Evolutionary conservation across 1,140 invertebrate genomes (phyloP), one percentile per base, ranked within the genome.

Genomic region (Ceratosolen solmsi): DNA sequence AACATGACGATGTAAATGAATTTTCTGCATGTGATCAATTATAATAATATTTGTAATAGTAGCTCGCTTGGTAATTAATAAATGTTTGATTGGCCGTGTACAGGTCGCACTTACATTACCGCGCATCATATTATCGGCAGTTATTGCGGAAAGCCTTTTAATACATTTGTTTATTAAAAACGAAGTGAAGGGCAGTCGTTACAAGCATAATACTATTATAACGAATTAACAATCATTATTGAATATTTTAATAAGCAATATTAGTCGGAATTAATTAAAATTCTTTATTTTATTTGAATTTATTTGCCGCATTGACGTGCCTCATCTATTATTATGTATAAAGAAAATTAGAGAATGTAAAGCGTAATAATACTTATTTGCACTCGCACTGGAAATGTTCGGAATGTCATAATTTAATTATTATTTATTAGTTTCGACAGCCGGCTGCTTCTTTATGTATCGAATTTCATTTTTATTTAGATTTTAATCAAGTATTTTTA

Each of bases 191-290:
- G 3, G 27, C 11, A 36, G 60, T 33, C 13, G 17, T n/a, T n/a
- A n/a, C n/a, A n/a, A 63, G 2, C 9, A 13, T 4, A 2, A 33
- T 15, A 68, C 20, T 38, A 68, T 68, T 68, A 38, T 68, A 36
- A 38, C 0, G 33, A 36, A 11, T 38, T 2, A 22, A 20, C 38
- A 68, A 68, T 68, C 38, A 68, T 2, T 38, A 17, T 68, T 38
- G 15, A 5, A 63, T 36, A 30, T 4, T 63, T 63, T 63, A 8
- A 33, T 17, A 63, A n/a, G 63, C 9, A 38, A 38, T 38, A 68
- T 38, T 33, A n/a, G 63, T 68, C 63, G 38, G 33, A 38, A 36
- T 68, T 68, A 36, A 68, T 68, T 36, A 38, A 68, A 68, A 17
- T 68, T n/a, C 33, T 38, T 68, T 68, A 38, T 63, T 63, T 60